Conservation (phyloP, 2,888 invertebrate species). For the Petrolisthes cinctipes region DNA sequence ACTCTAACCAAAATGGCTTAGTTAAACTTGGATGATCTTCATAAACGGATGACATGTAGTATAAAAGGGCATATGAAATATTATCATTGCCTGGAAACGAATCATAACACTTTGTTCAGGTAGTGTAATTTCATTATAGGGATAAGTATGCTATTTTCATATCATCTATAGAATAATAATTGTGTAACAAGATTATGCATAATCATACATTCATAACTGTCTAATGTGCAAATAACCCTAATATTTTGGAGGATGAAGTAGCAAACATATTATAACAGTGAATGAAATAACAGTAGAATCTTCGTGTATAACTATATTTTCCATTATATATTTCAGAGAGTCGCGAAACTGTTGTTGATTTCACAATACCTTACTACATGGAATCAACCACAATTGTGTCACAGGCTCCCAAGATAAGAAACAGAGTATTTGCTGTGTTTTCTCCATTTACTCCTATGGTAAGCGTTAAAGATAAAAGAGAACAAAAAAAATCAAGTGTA, state of each 20-base stretch:
- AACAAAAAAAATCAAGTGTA: too few species aligned
- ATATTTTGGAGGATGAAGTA: neutral
- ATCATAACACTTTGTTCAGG: too few species aligned
- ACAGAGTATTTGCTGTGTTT: slow-evolving; percentile 23
- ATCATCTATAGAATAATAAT: too few species aligned
- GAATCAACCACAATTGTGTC: slow-evolving; percentile 19
- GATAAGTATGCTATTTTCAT: too few species aligned
- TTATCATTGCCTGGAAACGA: too few species aligned
- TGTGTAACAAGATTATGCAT: too few species aligned
- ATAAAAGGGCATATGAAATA: too few species aligned
- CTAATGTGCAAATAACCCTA: neutral
- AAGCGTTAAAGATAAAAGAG: neutral
- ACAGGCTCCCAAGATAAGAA: neutral
- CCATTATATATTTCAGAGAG: neutral
- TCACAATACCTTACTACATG: slow-evolving; percentile 25
- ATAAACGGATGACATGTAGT: too few species aligned
- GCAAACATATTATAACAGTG: neutral
- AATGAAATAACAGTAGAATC: neutral
- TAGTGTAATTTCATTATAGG: too few species aligned
- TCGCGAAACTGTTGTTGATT: slow-evolving; percentile 19
- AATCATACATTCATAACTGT: too few species aligned
- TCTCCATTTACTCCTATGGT: slow-evolving; percentile 19
- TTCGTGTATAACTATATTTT: neutral
- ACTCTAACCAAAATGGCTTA: too few species aligned
- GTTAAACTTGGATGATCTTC: too few species aligned